phyloP scores from a whole-genome alignment of 2,888 invertebrate species.

The Cosmia pyralina region DNA sequence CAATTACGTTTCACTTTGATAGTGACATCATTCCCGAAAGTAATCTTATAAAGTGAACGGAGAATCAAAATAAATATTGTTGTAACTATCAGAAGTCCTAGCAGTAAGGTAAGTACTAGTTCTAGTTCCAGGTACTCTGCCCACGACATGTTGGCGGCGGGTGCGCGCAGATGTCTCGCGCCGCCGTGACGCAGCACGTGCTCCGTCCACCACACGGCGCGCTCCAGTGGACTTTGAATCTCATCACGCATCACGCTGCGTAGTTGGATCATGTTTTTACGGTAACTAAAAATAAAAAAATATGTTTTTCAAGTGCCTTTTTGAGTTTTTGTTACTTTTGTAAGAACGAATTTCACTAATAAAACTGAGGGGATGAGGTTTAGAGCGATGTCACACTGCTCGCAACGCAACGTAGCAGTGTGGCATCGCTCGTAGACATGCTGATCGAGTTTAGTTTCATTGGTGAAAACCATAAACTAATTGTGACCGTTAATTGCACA shows the following conservation, averaged over 20 bases:
- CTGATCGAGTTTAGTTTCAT: too few relatives aligned
- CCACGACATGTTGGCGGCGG: slow-evolving; percentile 49
- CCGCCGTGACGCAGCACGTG: slow-evolving; percentile 57
- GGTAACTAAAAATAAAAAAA: slow-evolving; percentile 40
- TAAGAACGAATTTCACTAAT: too few relatives aligned
- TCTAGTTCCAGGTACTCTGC: slow-evolving; percentile 33
- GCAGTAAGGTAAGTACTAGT: slow-evolving; percentile 8
- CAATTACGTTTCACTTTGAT: slow-evolving; percentile 29
- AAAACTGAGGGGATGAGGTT: neutral
- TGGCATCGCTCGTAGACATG: neutral
- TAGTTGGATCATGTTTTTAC: slow-evolving; percentile 40
- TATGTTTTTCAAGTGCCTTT: neutral
- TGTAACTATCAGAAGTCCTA: too few relatives aligned
- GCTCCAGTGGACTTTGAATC: slow-evolving; percentile 67
- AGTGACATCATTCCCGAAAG: neutral
- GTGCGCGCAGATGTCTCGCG: slow-evolving; percentile 56
- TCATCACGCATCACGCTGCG: slow-evolving; percentile 44
- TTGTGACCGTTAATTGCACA: neutral
- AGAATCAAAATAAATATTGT: too few relatives aligned
- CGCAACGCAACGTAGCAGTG: too few relatives aligned
- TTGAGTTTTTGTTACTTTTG: too few relatives aligned
- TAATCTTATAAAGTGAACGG: slow-evolving; percentile 8
- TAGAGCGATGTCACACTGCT: neutral
- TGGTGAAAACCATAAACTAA: neutral
- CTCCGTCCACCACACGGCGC: slow-evolving; percentile 87